Base-by-base conservation (phyloP, 2,113 vertebrate species). In the Geococcyx californianus region DNA sequence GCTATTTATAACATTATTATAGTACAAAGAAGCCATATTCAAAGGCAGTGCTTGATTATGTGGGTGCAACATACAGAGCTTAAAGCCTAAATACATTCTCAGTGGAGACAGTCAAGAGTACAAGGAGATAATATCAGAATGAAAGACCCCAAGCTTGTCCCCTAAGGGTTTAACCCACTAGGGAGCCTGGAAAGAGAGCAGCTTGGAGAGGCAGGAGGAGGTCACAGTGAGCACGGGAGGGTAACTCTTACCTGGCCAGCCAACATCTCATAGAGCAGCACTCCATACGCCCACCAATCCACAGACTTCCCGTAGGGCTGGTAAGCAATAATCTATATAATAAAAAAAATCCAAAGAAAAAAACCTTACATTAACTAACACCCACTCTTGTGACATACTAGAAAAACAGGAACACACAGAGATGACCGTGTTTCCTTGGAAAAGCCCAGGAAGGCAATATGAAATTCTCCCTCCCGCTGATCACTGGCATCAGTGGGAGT, bases 231-330 rank as follows among this genome's bases (percentile, higher is more conserved):
- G 49, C 63, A 47, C 0, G 0, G 64, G 12, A 68, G 20, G 42
- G 42, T 4, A 38, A 52, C n/a, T 36, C 89, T 98, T 98, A 99
- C 99, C 99, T 99, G 99, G 76, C 99, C 99, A 3, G 99, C 99
- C 60, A 99, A 96, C 99, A 99, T 99, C 97, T 99, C 99, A 7
- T 99, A 99, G 49, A 99, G 97, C 59, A 99, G 98, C 77, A 99
- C 99, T 5, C 99, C 99, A 1, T 99, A 99, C 0, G 99, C 99
- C 99, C 99, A 99, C 99, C 99, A 99, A 96, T 99, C 99, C 97
- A 99, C 99, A 0, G 99, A 99, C 79, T 98, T 99, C 47, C 98
- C 99, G 24, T 99, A 99, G 1, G 99, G 99, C 97, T 99, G 99
- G 96, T 99, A 99, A 13, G 99, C 99, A 89, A 99, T 99, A 44